These are phyloP conservation scores for Pipa parva DNA, from an alignment of 2,113 vertebrate genomes.

Conservation along the genomic window DNA sequence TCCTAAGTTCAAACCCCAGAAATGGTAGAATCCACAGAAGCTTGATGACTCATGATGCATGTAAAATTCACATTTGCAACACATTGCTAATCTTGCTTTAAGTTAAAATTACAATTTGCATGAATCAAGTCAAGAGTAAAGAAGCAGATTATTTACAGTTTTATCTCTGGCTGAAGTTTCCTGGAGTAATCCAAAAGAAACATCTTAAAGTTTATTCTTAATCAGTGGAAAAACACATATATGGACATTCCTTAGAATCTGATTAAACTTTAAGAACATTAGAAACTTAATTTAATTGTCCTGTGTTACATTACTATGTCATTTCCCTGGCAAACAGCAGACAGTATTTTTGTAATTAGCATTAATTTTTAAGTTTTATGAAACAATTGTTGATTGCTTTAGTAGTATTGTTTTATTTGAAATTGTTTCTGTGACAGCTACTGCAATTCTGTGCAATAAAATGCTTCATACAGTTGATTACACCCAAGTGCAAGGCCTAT, in stretches of 20 bases:
- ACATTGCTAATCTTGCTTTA: too few species aligned
- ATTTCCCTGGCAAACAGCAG: constrained; percentile 30
- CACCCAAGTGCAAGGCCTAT: constrained; percentile 79
- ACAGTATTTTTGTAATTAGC: constrained; percentile 30
- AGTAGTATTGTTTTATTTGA: constrained; percentile 66
- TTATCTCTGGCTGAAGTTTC: neutral
- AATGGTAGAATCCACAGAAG: too few species aligned
- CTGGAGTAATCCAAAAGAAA: neutral
- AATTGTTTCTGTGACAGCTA: constrained; percentile 75
- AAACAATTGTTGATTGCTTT: constrained; percentile 57
- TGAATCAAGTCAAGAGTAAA: too few species aligned
- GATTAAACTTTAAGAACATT: constrained; percentile 17
- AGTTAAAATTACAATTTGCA: too few species aligned
- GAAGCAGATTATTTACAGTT: too few species aligned
- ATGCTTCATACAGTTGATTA: constrained; percentile 84
- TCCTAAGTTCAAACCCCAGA: too few species aligned
- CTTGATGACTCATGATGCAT: too few species aligned
- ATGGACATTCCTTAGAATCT: constrained; percentile 10
- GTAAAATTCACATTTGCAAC: too few species aligned
- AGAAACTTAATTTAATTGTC: constrained; percentile 33
- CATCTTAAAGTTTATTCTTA: neutral
- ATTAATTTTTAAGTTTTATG: constrained; percentile 36
- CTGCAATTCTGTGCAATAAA: constrained; percentile 76
- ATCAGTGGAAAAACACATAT: constrained; percentile 13
- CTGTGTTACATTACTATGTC: constrained; percentile 33